A percentile compares a stretch with the other conserved stretches of the same genome.
Conservation (phyloP, 2,797 vertebrate species). For the Melanotaenia trifasciata region DNA sequence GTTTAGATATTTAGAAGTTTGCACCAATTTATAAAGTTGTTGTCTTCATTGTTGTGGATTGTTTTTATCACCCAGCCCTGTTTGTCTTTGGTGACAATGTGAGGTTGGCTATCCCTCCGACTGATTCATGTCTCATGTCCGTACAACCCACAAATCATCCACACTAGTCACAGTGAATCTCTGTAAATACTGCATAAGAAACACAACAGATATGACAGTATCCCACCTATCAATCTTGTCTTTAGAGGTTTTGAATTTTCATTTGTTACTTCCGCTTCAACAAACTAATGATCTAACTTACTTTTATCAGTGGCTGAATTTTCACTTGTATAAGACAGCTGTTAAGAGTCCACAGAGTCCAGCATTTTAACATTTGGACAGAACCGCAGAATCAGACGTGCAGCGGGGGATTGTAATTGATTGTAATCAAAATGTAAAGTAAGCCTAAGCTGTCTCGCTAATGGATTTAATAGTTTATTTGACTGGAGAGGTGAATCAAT, state of each 20-base stretch:
- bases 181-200: constrained; percentile 69
- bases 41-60: not conserved
- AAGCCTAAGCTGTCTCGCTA: constrained; percentile 70
- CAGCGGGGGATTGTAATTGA: constrained; percentile 72
- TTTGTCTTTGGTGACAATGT: constrained; percentile 48
- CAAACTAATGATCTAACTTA: constrained; percentile 56
- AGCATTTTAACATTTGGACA: constrained; percentile 54
- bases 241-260: constrained; percentile 58
- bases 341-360: constrained; percentile 9
- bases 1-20: not conserved
- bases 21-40: not conserved
- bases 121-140: constrained; percentile 68
- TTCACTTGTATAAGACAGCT: constrained; percentile 6
- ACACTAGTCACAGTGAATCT: constrained; percentile 55
- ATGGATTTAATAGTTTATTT: constrained; percentile 85
- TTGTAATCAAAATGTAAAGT: constrained; percentile 83
- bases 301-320: constrained; percentile 23
- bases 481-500: constrained; percentile 84
- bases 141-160: constrained; percentile 57
- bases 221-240: constrained; percentile 70
- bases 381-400: constrained; percentile 41
- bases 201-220: constrained; percentile 68
- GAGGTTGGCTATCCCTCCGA: constrained; percentile 14
- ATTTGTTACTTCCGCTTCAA: constrained; percentile 54
- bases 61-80: constrained; percentile 33